Evolutionary conservation across 2,113 vertebrate genomes (phyloP).

Genomic region (Eudyptes chrysolophus): DNA sequence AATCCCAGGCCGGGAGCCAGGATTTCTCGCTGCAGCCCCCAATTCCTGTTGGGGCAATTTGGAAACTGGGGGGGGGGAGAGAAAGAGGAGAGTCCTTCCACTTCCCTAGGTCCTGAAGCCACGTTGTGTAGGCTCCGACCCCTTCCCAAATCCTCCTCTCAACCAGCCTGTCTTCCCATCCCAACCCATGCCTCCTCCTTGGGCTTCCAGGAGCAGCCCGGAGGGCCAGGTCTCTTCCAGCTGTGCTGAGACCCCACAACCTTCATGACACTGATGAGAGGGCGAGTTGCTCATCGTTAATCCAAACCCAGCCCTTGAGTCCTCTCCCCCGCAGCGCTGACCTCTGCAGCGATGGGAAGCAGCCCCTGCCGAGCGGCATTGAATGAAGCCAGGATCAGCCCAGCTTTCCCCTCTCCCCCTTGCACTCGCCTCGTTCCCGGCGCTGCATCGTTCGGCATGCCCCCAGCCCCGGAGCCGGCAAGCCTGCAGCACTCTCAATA

Average conservation of each 20-base stretch:
- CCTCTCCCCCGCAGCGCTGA: too few species aligned
- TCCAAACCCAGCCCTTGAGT: neutral
- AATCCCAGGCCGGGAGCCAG: neutral
- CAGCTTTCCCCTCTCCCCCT: neutral
- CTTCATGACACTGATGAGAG: fast-evolving
- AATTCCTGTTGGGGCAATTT: neutral
- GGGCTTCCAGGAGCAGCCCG: neutral
- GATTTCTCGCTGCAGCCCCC: neutral
- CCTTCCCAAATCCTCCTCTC: neutral
- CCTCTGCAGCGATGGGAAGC: neutral
- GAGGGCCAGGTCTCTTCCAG: neutral
- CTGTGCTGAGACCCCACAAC: neutral
- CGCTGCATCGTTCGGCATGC: fast-evolving
- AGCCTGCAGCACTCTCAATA: neutral
- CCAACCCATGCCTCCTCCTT: neutral
- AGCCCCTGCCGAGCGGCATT: fast-evolving
- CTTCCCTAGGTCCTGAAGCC: neutral
- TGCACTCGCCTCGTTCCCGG: fast-evolving
- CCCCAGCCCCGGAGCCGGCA: neutral
- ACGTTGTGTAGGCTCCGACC: neutral
- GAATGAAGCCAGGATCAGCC: neutral
- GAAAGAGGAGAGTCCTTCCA: neutral
- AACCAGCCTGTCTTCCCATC: neutral
- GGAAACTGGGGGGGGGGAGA: fast-evolving
- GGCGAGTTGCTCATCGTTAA: fast-evolving